Evolutionary conservation across 2,888 invertebrate genomes (phyloP).

Genomic region (Oegoconia quadripuncta): DNA sequence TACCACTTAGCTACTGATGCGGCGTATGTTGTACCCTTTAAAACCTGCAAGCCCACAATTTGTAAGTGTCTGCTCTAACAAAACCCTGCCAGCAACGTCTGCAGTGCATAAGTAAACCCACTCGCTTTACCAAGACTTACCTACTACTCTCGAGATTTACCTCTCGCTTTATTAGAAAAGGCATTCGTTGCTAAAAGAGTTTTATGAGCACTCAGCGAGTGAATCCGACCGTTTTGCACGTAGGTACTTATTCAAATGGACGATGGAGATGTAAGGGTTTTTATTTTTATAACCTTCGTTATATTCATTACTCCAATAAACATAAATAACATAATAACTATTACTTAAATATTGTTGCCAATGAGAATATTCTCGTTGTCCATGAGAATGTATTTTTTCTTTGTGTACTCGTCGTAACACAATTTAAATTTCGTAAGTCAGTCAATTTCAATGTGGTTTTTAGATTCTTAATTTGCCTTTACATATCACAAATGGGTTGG

Average conservation of each 20-base stretch:
- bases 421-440: no score
- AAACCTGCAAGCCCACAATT: conserved; percentile 3
- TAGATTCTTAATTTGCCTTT: no score
- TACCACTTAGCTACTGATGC: background rate
- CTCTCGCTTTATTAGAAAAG: conserved; percentile 36
- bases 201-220: conserved; percentile 23
- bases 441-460: no score
- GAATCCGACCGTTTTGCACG: conserved; percentile 1
- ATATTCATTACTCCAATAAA: no score
- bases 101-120: conserved; percentile 14
- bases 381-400: no score
- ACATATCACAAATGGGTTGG: no score
- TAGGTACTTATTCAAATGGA: background rate
- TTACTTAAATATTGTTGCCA: no score
- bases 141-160: conserved; percentile 29
- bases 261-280: background rate
- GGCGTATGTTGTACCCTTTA: background rate
- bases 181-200: conserved; percentile 30
- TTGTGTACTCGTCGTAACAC: no score
- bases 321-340: no score
- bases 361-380: no score
- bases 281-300: no score
- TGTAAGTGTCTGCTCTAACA: conserved; percentile 9
- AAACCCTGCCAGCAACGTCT: conserved; percentile 1
- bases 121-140: conserved; percentile 17